Base-by-base conservation (phyloP, 1,140 invertebrate genomes). In the Pseudobourletiella spinata region DNA sequence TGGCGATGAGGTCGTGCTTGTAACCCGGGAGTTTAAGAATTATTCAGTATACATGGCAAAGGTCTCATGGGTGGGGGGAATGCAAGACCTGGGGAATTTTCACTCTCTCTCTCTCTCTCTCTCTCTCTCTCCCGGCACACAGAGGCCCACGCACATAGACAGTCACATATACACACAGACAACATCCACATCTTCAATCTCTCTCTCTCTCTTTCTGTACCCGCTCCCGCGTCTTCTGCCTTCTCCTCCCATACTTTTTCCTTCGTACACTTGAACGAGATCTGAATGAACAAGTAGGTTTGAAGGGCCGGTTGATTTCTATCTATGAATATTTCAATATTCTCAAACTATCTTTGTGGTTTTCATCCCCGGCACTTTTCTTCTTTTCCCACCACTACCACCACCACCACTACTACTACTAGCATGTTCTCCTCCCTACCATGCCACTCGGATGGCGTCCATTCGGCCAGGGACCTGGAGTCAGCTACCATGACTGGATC, bases 271-370 rank as follows among this genome's bases (percentile, higher is more conserved):
- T 18, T 3, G 28, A 25, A 55, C 52, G 52, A 55, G 52, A 55
- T 55, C 18, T 55, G 52, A 55, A 55, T 55, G 28, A 55, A 35
- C 29, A 55, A 55, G 52, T 39, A 35, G 26, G 6, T 25, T 20
- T 25, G 8, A n/a, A 48, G 46, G 24, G 16, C 6, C 18, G 50
- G 50, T 55, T 35, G 26, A 55, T 55, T 55, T 55, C 26, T 55
- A 55, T 55, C 52, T 55, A 55, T 55, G 52, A 55, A 55, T 55
- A 55, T 55, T 55, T 55, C 52, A 55, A 55, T 55, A 55, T 32
- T 55, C 28, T 55, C 30, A 35, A 48, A 35, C 52, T 55, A 35
- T 55, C 28, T 55, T 48, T 55, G 52, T 55, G 52, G 52, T 55
- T 52, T 35, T 11, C 52, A 18, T 32, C 52, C 25, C 8, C 50